Conservation (phyloP, 2,797 vertebrate genomes). For the Chiloscyllium punctatum region DNA sequence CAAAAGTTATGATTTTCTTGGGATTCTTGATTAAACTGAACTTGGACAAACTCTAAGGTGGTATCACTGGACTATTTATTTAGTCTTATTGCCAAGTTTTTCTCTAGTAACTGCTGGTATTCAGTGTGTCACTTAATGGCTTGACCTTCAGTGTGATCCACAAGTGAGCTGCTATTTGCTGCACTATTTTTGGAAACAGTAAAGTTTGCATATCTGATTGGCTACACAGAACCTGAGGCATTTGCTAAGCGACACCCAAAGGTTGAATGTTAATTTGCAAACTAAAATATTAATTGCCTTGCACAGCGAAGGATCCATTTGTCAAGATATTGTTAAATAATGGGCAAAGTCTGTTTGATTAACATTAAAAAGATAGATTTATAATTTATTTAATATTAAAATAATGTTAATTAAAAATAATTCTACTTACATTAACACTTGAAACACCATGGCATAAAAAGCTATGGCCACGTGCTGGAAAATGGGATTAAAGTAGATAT, state of each 20-base stretch:
- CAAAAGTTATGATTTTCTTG: neutral
- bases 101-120: neutral
- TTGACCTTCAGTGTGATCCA: neutral
- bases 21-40: neutral
- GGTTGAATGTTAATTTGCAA: neutral
- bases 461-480: too few relatives aligned
- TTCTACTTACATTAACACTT: too few relatives aligned
- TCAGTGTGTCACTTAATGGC: neutral
- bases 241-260: neutral
- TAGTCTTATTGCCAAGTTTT: neutral
- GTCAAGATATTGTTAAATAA: neutral
- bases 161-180: neutral
- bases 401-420: too few relatives aligned
- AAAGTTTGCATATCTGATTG: neutral
- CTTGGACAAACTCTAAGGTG: neutral
- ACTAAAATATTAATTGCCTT: neutral
- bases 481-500: too few relatives aligned
- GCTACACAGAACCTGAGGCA: neutral
- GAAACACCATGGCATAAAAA: too few relatives aligned
- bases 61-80: neutral
- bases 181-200: neutral
- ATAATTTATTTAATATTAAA: too few relatives aligned
- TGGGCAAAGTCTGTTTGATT: neutral
- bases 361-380: too few relatives aligned
- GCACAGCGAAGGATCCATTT: neutral